A percentile compares a stretch with the other conserved stretches of the same genome.
Conservation (phyloP, 2,888 invertebrate genomes). For the Uloborus plumipes region DNA sequence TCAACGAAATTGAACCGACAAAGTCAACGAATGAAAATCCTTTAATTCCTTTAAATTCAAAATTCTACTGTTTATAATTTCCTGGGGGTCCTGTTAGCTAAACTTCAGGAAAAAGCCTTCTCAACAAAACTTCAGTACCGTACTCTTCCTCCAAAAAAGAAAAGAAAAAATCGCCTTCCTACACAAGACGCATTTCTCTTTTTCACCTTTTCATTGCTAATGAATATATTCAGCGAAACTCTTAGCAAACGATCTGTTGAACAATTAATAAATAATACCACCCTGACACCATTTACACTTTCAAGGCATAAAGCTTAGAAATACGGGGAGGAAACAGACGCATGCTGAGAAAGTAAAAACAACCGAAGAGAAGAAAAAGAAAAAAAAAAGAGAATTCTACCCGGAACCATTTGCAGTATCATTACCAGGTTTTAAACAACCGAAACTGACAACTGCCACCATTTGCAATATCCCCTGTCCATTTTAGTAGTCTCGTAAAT, state of each 20-base stretch:
- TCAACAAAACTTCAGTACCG: too few species aligned
- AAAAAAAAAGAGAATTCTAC: not conserved
- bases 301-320: not conserved
- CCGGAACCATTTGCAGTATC: constrained; percentile 23
- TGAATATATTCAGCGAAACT: constrained; percentile 17
- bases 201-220: not conserved
- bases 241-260: constrained; percentile 14
- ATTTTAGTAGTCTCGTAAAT: constrained; percentile 21
- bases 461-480: constrained; percentile 8
- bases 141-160: too few species aligned
- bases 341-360: not conserved
- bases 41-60: too few species aligned
- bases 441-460: not conserved
- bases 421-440: constrained; percentile 18
- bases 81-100: too few species aligned
- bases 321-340: not conserved
- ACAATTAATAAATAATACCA: constrained; percentile 37
- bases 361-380: not conserved
- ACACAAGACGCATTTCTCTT: too few species aligned
- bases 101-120: too few species aligned
- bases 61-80: too few species aligned
- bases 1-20: too few species aligned
- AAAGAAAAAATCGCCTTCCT: too few species aligned
- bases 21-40: too few species aligned
- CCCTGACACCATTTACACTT: constrained; percentile 10